Conservation (phyloP, 2,888 invertebrate genomes). For the Diarsia rubi region DNA sequence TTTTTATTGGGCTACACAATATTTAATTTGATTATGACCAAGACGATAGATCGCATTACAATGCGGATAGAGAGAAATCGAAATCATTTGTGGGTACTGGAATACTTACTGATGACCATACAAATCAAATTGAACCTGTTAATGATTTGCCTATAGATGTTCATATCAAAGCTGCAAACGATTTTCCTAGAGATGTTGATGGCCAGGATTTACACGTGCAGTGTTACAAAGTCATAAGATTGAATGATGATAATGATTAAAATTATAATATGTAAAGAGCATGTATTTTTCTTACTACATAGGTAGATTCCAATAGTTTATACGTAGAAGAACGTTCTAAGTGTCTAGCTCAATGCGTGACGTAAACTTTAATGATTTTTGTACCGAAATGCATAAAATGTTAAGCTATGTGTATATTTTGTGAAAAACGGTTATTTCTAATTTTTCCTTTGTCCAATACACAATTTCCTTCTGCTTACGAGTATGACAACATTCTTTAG, state of each 20-base stretch:
- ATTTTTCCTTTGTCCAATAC: not conserved
- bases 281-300: not conserved
- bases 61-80: conserved; percentile 33
- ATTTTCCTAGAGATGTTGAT: not conserved
- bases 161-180: not conserved
- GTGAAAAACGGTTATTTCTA: not conserved
- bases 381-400: not conserved
- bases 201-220: conserved; percentile 1
- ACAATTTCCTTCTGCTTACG: not conserved
- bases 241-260: conserved; percentile 7
- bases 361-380: not conserved
- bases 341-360: not conserved
- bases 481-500: not conserved
- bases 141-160: not conserved
- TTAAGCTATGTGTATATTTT: not conserved
- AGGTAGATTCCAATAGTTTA: not conserved
- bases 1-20: conserved; percentile 76
- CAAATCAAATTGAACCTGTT: not conserved
- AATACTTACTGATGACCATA: not conserved
- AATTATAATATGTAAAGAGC: not conserved
- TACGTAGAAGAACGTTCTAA: not conserved
- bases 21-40: conserved; percentile 82
- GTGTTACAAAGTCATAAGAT: not conserved
- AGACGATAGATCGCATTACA: conserved; percentile 59
- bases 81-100: conserved; percentile 3